Evolutionary conservation across 2,888 invertebrate genomes (phyloP), one percentile per base, ranked within the genome.

Genomic region (Busseola fusca): DNA sequence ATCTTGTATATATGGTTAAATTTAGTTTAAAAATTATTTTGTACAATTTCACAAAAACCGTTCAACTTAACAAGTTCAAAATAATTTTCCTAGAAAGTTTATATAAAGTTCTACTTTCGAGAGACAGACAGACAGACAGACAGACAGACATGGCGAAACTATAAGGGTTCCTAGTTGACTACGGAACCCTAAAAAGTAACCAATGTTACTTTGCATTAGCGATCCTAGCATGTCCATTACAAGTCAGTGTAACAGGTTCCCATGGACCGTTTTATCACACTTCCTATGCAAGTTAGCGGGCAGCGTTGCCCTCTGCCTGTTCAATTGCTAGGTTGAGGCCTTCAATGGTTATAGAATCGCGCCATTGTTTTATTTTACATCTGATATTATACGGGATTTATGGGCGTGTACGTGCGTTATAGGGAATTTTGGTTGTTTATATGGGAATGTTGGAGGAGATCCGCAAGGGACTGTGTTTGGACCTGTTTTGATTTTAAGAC

Each of bases 231-330:
- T 42, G 52, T 27, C 54, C 77, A 74, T 81, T 82, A 79, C 78
- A 70, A 42, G 56, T 68, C 80, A 72, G 86, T 90, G 88, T 89
- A 77, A 86, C 62, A 62, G 74, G 63, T 76, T 76, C 79, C 80
- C 84, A 64, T 68, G 68, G 80, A 90, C 89, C 87, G 87, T 90
- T 91, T 91, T 91, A 91, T 90, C 88, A 88, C 90, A 89, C 91
- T 90, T 90, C 90, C 90, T 89, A 86, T 86, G 82, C 86, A 83
- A 84, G 84, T 83, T 84, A 70, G 82, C 73, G 76, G 75, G 76
- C 77, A 76, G 60, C 75, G 78, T 64, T 88, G 83, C 84, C 80
- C 74, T 70, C 77, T 77, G 77, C 76, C 57, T 84, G 80, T 77
- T 80, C 69, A 80, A 81, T 81, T 74, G 80, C 74, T 45, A 57